phyloP scores from a whole-genome alignment of 23 tunicate genomes.

The Aplidium turbinatum region DNA sequence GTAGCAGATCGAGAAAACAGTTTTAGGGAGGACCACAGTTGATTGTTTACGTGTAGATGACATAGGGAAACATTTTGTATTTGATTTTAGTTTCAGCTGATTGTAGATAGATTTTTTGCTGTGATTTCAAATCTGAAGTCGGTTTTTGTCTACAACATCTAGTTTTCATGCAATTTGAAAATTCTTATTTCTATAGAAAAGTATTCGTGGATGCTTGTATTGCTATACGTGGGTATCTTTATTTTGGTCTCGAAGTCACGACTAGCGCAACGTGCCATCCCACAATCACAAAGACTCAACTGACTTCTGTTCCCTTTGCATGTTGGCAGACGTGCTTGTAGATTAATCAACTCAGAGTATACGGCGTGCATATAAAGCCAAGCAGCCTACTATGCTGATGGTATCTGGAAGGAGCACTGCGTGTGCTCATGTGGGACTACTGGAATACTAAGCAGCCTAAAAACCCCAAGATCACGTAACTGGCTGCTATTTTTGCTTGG shows the following conservation, averaged over 20 bases:
- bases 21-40: too few relatives aligned
- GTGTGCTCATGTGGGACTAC: conserved; percentile 12
- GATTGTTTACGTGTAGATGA: too few relatives aligned
- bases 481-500: too few relatives aligned
- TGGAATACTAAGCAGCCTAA: conserved; percentile 8
- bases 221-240: conserved; percentile 9
- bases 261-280: conserved; percentile 2
- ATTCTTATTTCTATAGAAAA: conserved; percentile 11
- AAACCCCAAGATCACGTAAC: too few relatives aligned
- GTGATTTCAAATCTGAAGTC: conserved; percentile 23
- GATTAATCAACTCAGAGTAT: conserved; percentile 12
- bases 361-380: conserved; percentile 1
- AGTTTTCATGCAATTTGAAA: conserved; percentile 19
- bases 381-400: not conserved
- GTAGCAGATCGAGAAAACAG: too few relatives aligned
- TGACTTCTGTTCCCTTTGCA: conserved; percentile 12
- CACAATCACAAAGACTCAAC: conserved; percentile 11
- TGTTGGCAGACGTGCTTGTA: conserved; percentile 1
- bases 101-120: not conserved
- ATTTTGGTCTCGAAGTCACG: conserved; percentile 33
- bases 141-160: conserved; percentile 18
- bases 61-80: not conserved
- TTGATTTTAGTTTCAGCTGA: not conserved
- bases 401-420: conserved; percentile 11
- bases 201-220: conserved; percentile 4